Conservation (phyloP, 2,888 invertebrate species). For the Cactoblastis cactorum region DNA sequence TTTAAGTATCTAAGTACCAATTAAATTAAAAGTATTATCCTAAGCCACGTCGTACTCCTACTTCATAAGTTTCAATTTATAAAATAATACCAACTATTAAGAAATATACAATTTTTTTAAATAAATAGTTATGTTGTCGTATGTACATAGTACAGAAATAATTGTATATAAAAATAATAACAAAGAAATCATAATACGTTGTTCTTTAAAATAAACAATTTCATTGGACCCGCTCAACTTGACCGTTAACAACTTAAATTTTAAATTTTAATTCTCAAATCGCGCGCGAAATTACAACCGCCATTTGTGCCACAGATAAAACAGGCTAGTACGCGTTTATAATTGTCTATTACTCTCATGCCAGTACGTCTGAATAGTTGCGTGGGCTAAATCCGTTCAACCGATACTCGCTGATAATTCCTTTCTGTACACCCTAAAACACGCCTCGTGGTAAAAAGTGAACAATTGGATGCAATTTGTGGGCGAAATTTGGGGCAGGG, state of each 20-base stretch:
- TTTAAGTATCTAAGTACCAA: too few species aligned
- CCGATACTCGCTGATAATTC: conserved; percentile 50
- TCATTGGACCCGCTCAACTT: background rate
- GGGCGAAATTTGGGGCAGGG: conserved; percentile 72
- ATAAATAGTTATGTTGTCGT: too few species aligned
- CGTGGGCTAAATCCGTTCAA: conserved; percentile 53
- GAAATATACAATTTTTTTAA: too few species aligned
- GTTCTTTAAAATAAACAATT: background rate
- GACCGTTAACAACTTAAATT: conserved; percentile 8
- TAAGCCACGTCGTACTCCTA: too few species aligned
- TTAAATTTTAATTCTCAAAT: conserved; percentile 32
- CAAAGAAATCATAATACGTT: too few species aligned
- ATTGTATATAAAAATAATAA: too few species aligned
- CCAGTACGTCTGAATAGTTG: conserved; percentile 59
- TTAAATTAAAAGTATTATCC: too few species aligned
- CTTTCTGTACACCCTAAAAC: conserved; percentile 57
- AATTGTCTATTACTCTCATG: conserved; percentile 47
- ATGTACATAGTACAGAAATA: too few species aligned
- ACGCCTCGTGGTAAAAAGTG: conserved; percentile 71
- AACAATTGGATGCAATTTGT: conserved; percentile 79
- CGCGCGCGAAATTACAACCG: conserved; percentile 41
- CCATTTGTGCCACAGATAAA: conserved; percentile 25
- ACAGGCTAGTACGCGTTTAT: conserved; percentile 41
- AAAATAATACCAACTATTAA: too few species aligned
- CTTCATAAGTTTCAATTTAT: too few species aligned